Percentiles rank a stretch among this genome's conserved stretches.
phyloP scores from a whole-genome alignment of 2,888 invertebrate genomes.

The Tinea pellionella region DNA sequence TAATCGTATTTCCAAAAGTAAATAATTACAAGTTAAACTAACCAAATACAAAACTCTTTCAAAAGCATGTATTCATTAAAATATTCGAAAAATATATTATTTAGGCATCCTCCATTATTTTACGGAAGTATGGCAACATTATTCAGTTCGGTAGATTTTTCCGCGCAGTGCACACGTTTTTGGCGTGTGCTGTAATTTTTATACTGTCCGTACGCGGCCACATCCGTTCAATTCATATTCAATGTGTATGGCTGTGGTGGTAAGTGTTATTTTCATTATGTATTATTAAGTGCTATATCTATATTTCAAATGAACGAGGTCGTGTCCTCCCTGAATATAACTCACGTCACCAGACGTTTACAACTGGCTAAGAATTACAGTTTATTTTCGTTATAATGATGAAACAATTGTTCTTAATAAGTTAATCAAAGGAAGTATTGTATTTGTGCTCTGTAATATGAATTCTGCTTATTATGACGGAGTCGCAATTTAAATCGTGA shows the following conservation, averaged over 20 bases:
- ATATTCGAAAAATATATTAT: too few relatives aligned
- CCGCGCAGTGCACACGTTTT: conserved; percentile 60
- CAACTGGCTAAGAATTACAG: not conserved
- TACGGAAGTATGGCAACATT: conserved; percentile 27
- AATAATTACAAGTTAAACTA: too few relatives aligned
- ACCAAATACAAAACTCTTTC: too few relatives aligned
- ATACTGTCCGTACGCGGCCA: conserved; percentile 65
- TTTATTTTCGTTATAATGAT: not conserved
- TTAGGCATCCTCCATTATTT: too few relatives aligned
- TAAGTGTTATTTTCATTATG: conserved; percentile 53
- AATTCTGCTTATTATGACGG: not conserved
- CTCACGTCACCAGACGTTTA: conserved; percentile 12
- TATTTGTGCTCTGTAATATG: too few relatives aligned
- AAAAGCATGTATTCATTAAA: too few relatives aligned
- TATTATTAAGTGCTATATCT: not conserved
- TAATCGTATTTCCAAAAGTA: too few relatives aligned
- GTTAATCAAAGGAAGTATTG: not conserved
- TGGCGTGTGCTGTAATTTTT: conserved; percentile 61
- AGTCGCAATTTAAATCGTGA: not conserved
- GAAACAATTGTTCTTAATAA: not conserved
- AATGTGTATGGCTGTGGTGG: conserved; percentile 91
- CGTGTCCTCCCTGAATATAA: conserved; percentile 32
- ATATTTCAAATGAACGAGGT: conserved; percentile 31
- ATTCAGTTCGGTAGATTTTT: conserved; percentile 45
- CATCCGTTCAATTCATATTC: conserved; percentile 72